Evolutionary conservation across 1,140 invertebrate species (phyloP).

Genomic region (Eupristina koningsbergeri): DNA sequence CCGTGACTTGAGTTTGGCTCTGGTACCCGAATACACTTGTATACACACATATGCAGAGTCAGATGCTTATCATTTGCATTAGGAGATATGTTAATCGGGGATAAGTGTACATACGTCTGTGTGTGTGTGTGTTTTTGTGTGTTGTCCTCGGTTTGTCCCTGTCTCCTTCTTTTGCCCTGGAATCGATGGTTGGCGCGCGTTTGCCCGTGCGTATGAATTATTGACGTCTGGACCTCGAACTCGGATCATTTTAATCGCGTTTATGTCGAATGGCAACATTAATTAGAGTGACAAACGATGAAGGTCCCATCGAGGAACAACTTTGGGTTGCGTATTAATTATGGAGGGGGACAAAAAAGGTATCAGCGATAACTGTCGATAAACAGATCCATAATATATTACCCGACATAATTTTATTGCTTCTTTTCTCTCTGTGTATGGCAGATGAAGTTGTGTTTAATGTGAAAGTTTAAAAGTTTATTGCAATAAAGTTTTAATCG

Average conservation of each 20-base stretch:
- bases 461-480: neutral
- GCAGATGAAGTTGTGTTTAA: neutral
- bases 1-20: neutral
- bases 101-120: conserved; percentile 29
- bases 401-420: too few relatives aligned
- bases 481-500: neutral
- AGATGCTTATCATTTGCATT: conserved; percentile 44
- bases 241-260: conserved; percentile 43
- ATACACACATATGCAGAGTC: neutral
- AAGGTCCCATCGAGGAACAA: conserved; percentile 5
- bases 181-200: conserved; percentile 9
- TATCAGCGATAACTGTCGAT: conserved; percentile 7
- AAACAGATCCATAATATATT: conserved; percentile 12
- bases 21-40: neutral
- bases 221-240: neutral
- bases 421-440: neutral
- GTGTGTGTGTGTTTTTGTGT: too few relatives aligned
- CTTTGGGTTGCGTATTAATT: conserved; percentile 19
- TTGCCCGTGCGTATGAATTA: conserved; percentile 25
- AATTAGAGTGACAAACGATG: conserved; percentile 48
- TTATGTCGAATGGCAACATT: conserved; percentile 45
- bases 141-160: neutral
- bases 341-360: conserved; percentile 7
- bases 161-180: neutral
- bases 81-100: conserved; percentile 46